phyloP scores from a whole-genome alignment of 2,113 vertebrate genomes.

The Scatophagus argus region DNA sequence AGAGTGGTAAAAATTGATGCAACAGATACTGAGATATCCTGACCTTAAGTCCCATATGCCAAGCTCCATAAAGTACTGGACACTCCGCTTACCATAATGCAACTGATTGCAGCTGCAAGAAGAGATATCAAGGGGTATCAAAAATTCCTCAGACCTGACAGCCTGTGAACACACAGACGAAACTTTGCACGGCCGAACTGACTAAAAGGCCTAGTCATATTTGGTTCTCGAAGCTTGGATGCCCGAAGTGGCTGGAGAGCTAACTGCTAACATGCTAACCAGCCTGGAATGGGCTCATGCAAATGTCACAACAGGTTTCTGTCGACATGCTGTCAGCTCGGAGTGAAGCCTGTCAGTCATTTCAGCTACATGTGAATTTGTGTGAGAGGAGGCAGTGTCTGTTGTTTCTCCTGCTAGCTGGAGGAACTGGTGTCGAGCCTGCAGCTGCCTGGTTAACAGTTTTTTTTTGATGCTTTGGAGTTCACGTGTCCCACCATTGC shows the following conservation, averaged over 20 bases:
- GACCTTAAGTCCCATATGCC: neutral
- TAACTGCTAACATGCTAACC: too few species aligned
- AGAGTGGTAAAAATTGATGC: neutral
- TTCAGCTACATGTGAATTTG: neutral
- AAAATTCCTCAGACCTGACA: neutral
- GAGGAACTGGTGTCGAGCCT: neutral
- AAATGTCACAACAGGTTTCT: neutral
- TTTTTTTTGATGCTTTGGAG: neutral
- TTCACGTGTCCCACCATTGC: neutral
- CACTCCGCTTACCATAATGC: neutral
- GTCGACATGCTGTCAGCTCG: neutral
- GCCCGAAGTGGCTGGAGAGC: neutral
- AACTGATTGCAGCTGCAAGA: neutral
- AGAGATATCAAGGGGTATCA: neutral
- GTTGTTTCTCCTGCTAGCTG: neutral
- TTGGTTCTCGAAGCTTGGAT: neutral
- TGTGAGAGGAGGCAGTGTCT: neutral
- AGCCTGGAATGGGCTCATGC: too few species aligned
- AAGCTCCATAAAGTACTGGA: conserved; percentile 3
- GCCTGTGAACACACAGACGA: too few species aligned
- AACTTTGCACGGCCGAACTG: neutral
- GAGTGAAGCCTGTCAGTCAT: neutral
- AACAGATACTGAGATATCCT: neutral
- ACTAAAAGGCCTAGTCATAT: neutral
- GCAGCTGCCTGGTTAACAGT: neutral